Evolutionary conservation across 2,113 vertebrate species (phyloP).

Genomic region (Syrmaticus mikado): DNA sequence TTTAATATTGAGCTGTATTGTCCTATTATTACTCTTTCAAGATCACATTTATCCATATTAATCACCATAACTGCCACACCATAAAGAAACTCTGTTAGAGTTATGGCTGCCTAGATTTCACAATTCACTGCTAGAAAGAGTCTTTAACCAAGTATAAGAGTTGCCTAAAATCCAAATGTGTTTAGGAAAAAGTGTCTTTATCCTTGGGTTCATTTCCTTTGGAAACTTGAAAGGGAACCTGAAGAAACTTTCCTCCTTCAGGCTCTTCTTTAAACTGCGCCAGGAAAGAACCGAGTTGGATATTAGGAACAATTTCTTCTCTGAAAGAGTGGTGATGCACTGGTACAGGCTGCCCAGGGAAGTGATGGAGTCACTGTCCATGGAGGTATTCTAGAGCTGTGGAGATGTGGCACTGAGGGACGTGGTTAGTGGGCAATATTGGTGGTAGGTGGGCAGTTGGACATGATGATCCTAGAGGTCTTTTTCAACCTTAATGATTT

Average conservation of each 20-base stretch:
- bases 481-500: no score
- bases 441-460: no score
- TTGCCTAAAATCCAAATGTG: neutral
- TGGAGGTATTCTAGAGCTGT: no score
- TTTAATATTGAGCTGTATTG: neutral
- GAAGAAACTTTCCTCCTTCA: neutral
- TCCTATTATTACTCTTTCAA: slow-evolving; percentile 27
- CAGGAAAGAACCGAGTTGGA: no score
- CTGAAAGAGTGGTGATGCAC: no score
- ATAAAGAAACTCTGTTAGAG: neutral
- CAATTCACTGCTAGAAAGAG: neutral
- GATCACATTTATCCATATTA: slow-evolving; percentile 27
- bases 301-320: no score
- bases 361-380: no score
- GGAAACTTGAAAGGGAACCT: neutral
- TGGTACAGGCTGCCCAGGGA: no score
- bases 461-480: no score
- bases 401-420: no score
- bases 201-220: neutral
- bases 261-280: neutral
- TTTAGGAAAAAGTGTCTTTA: neutral
- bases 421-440: no score
- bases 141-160: neutral
- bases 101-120: slow-evolving; percentile 16
- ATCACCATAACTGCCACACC: slow-evolving; percentile 15